Base-by-base conservation (phyloP, 2,797 vertebrate species). In the Parauchenoglanis ngamensis region DNA sequence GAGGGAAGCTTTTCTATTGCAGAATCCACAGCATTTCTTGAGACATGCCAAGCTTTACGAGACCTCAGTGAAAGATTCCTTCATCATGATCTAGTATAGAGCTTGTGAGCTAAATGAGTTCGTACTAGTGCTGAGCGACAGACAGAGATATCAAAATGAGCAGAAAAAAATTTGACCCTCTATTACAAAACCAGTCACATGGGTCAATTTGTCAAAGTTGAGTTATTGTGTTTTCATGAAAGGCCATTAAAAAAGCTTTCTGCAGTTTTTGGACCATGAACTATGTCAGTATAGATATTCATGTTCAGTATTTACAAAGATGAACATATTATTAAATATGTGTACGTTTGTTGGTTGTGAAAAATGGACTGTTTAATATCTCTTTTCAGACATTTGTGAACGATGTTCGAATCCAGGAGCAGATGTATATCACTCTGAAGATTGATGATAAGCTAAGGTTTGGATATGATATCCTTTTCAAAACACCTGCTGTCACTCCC, bases 381-480 rank as follows among this genome's bases (percentile, higher is more conserved):
- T 68, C 23, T 56, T 44, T 84, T 92, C 93, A 99, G 98, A 99
- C 98, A 0, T 99, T 99, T 95, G 97, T 99, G 86, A 99, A 99
- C 86, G 98, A 99, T 92, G 95, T 97, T 79, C 97, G 98, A 88
- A 99, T 99, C 94, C 98, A 98, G 92, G 98, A 99, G 92, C 98
- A 99, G 93, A 99, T 97, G 89, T 99, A 99, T 75, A 97, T 99
- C 93, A 99, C 97, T 81, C 95, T 99, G 93, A 99, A 98, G 94
- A 93, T 98, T 91, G 98, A 99, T 92, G 98, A 99, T 95, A 99
- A 98, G 93, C 92, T 99, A 90, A 96, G 98, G 95, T 99, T 99
- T 96, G 98, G 98, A 93, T 99, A 99, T 97, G 98, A 99, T 99
- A 99, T 99, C 98, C 98, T 99, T 98, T 93, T 77, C 8, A 35